Percentiles rank a stretch among this genome's conserved stretches.
phyloP scores from a whole-genome alignment of 1,140 invertebrate species.

The Diorhabda elongata region DNA sequence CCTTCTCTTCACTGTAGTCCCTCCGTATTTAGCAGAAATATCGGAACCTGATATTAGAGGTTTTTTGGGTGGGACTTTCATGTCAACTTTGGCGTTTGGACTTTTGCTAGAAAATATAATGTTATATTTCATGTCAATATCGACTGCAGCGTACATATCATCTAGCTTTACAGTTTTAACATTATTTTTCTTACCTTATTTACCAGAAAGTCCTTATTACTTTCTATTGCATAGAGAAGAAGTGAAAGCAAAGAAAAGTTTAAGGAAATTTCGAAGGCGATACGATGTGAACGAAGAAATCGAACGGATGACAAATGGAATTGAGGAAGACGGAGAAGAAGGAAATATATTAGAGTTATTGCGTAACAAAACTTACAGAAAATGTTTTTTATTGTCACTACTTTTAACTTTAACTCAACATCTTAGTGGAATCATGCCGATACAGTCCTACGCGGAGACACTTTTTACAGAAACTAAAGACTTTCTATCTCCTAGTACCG shows the following conservation, averaged over 20 bases:
- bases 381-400: constrained; percentile 9
- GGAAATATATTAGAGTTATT: constrained; percentile 20
- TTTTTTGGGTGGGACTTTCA: constrained; percentile 13
- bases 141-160: constrained; percentile 18
- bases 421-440: neutral
- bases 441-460: constrained; percentile 1
- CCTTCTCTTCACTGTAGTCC: constrained; percentile 8
- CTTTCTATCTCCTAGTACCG: neutral
- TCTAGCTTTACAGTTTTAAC: constrained; percentile 15
- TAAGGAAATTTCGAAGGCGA: constrained; percentile 18
- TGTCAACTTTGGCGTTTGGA: constrained; percentile 18
- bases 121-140: neutral
- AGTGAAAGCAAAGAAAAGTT: constrained; percentile 12
- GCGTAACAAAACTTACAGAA: constrained; percentile 13
- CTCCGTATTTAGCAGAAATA: constrained; percentile 20
- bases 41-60: constrained; percentile 23
- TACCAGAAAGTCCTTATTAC: constrained; percentile 30
- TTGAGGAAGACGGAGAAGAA: constrained; percentile 7
- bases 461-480: neutral
- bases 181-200: constrained; percentile 18
- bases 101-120: constrained; percentile 22
- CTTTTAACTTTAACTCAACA: constrained; percentile 11
- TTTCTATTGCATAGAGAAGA: constrained; percentile 15
- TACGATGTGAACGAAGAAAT: constrained; percentile 20
- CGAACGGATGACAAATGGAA: neutral